Percentiles rank a stretch among this genome's conserved stretches.
phyloP scores from a whole-genome alignment of 30 jellyfish, hydroid and myxozoan genomes.

The Pseudorhiza aurosa region DNA sequence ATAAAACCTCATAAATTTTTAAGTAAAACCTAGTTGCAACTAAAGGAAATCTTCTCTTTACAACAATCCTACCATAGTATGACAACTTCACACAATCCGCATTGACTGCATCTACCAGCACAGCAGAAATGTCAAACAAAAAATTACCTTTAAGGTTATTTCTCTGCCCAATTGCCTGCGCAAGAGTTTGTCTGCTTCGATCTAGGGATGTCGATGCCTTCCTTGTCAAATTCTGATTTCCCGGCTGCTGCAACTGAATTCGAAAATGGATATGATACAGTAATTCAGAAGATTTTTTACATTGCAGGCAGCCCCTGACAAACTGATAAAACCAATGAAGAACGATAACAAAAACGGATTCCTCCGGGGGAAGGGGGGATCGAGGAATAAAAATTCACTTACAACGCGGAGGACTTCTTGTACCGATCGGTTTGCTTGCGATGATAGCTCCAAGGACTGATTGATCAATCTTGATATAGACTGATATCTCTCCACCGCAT shows the following conservation, averaged over 20 bases:
- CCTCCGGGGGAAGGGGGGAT: not conserved
- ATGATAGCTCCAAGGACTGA: conserved; percentile 44
- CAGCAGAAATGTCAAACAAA: too few species aligned
- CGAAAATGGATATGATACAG: too few species aligned
- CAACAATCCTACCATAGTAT: too few species aligned
- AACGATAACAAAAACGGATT: not conserved
- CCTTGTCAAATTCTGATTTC: conserved; percentile 40
- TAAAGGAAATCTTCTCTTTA: too few species aligned
- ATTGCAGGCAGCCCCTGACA: too few species aligned
- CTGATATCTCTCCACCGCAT: conserved; percentile 66
- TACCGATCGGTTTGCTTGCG: conserved; percentile 57
- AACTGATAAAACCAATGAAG: not conserved
- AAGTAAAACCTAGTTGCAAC: too few species aligned
- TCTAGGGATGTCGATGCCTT: conserved; percentile 21
- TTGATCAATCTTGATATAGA: conserved; percentile 45
- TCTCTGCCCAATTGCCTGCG: conserved; percentile 10
- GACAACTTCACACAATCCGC: too few species aligned
- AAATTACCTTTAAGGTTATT: conserved; percentile 11
- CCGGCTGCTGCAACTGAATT: conserved; percentile 37
- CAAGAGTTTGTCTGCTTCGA: conserved; percentile 10
- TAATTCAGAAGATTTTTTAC: too few species aligned
- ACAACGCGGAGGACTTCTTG: conserved; percentile 34
- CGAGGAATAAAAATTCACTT: conserved; percentile 7
- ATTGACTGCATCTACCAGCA: too few species aligned
- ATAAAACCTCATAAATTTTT: too few species aligned